A percentile compares a stretch with the other conserved stretches of the same genome.
Conservation (phyloP, 1,140 invertebrate species). For the Ericerus pela region DNA sequence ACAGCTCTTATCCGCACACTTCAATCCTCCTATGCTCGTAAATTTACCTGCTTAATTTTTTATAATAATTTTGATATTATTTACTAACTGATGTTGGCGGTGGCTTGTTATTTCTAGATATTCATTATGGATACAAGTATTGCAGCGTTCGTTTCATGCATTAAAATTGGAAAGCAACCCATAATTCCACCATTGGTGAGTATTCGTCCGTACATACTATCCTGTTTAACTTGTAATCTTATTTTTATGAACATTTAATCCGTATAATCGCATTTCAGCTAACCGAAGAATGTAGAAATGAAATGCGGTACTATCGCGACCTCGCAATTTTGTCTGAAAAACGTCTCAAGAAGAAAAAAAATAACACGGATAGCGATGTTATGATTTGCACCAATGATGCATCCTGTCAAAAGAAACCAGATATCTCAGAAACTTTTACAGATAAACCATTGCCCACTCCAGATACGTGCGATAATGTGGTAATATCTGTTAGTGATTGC, state of each 20-base stretch:
- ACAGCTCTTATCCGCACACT: no score
- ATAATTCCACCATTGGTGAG: slow-evolving; percentile 5
- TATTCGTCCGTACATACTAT: background rate
- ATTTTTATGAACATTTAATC: background rate
- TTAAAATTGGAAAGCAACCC: background rate
- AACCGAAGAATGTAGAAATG: slow-evolving; percentile 1
- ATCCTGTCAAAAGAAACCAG: background rate
- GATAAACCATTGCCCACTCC: background rate
- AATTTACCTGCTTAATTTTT: no score
- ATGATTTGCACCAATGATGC: background rate
- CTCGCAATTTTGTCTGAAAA: slow-evolving; percentile 8
- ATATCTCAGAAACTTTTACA: background rate
- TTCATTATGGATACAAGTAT: background rate
- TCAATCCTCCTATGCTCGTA: no score
- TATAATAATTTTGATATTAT: no score
- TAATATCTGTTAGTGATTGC: background rate
- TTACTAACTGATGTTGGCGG: no score
- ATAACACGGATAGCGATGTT: slow-evolving; percentile 13
- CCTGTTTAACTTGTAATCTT: background rate
- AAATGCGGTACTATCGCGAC: slow-evolving; percentile 16
- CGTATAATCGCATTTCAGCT: background rate
- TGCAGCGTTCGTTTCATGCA: background rate
- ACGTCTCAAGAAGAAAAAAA: slow-evolving; percentile 10
- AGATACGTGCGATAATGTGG: background rate
- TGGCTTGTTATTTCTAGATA: no score